Conservation (phyloP, 2,888 invertebrate genomes). For the Drepana falcataria region DNA sequence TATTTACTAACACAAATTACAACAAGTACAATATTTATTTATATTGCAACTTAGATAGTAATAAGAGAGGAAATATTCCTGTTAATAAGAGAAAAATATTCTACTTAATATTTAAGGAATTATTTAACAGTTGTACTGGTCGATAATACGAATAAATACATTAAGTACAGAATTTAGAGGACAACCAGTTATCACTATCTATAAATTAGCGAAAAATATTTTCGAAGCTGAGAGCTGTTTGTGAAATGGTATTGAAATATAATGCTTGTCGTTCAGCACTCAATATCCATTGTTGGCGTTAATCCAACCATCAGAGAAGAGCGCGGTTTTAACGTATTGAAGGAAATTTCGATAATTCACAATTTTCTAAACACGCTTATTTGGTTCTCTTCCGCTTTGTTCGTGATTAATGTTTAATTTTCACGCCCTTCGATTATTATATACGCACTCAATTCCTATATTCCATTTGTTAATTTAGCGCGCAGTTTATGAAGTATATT, state of each 20-base stretch:
- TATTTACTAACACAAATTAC: too few species aligned
- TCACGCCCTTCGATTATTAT: conserved; percentile 19
- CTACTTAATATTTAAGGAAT: too few species aligned
- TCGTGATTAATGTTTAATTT: conserved; percentile 18
- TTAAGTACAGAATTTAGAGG: conserved; percentile 4
- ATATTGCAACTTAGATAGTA: too few species aligned
- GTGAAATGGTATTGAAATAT: conserved; percentile 28
- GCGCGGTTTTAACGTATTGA: conserved; percentile 20
- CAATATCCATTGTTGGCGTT: conserved; percentile 38
- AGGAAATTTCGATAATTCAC: conserved; percentile 26
- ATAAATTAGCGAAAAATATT: neutral
- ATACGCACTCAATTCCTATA: conserved; percentile 24
- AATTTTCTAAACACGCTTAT: conserved; percentile 28
- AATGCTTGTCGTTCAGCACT: conserved; percentile 29
- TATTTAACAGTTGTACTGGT: too few species aligned
- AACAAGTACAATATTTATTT: too few species aligned
- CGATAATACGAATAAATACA: too few species aligned
- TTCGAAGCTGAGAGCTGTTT: conserved; percentile 11
- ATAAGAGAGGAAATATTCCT: too few species aligned
- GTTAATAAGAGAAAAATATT: too few species aligned
- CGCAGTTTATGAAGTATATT: conserved; percentile 32
- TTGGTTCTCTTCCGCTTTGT: conserved; percentile 13
- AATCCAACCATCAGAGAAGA: conserved; percentile 35
- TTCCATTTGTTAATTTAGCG: conserved; percentile 30
- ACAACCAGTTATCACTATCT: neutral